A percentile compares a stretch with the other conserved stretches of the same genome.
These are phyloP conservation scores for Aphyosemion australe DNA, from an alignment of 2,113 vertebrate genomes.

Conservation along the genomic window DNA sequence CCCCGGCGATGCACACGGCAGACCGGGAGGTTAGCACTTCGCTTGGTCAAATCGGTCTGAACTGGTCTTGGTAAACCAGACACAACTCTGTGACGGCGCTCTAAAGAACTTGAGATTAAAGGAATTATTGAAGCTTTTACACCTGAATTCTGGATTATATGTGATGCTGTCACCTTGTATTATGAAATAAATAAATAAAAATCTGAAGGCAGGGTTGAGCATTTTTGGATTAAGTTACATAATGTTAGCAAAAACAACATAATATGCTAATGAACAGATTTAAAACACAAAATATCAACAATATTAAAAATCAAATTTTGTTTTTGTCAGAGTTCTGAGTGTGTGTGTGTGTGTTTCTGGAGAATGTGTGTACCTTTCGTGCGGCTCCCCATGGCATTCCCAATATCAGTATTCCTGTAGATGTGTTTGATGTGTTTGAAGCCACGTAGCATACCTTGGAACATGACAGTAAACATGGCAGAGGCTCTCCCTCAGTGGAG, in stretches of 20 bases:
- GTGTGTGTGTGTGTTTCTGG: slow-evolving; percentile 25
- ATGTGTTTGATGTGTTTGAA: slow-evolving; percentile 80
- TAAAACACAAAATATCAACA: slow-evolving; percentile 6
- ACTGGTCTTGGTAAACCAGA: slow-evolving; percentile 62
- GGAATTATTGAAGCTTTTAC: slow-evolving; percentile 8
- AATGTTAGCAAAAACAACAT: slow-evolving; percentile 24
- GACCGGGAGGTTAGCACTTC: slow-evolving; percentile 58
- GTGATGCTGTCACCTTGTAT: background rate
- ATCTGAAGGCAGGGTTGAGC: background rate
- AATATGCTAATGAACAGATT: slow-evolving; percentile 17
- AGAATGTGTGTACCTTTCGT: slow-evolving; percentile 51
- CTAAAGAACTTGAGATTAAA: slow-evolving; percentile 7
- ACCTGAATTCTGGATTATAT: background rate
- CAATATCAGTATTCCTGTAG: slow-evolving; percentile 80
- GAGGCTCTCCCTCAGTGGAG: slow-evolving; percentile 76
- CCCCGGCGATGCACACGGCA: slow-evolving; percentile 53
- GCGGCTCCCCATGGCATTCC: slow-evolving; percentile 69
- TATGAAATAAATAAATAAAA: background rate
- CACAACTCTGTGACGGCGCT: slow-evolving; percentile 15
- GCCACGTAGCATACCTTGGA: slow-evolving; percentile 77
- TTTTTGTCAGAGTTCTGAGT: slow-evolving; percentile 31
- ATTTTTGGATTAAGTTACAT: too few species aligned
- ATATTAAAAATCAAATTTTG: slow-evolving; percentile 35
- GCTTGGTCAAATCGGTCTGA: slow-evolving; percentile 67
- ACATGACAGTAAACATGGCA: slow-evolving; percentile 82